phyloP scores from a whole-genome alignment of 2,113 vertebrate species.

The Malurus elegans region DNA sequence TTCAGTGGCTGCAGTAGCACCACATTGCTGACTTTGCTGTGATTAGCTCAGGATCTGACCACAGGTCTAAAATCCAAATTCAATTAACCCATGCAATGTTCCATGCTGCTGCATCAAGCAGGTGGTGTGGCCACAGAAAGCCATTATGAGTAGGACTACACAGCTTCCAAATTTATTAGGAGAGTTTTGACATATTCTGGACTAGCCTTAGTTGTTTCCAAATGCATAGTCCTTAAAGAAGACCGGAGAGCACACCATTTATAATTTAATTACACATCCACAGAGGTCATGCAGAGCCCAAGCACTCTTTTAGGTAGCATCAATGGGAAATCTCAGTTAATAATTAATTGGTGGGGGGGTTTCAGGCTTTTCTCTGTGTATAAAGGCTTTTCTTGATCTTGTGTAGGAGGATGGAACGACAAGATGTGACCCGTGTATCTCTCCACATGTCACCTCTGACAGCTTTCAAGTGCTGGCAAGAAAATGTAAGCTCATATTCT shows the following conservation, averaged over 20 bases:
- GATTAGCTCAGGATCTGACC: background rate
- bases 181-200: background rate
- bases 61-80: background rate
- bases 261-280: background rate
- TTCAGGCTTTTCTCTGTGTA: background rate
- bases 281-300: background rate
- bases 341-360: background rate
- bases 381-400: background rate
- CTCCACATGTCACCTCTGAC: background rate
- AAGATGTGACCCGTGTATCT: background rate
- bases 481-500: background rate
- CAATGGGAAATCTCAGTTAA: background rate
- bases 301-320: background rate
- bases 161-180: background rate
- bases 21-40: background rate
- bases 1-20: background rate
- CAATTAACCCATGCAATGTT: background rate
- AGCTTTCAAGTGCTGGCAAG: constrained; percentile 2
- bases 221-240: background rate
- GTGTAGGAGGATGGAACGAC: background rate
- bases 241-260: background rate
- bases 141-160: background rate
- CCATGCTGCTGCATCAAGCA: background rate
- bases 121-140: background rate
- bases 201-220: background rate